These are phyloP conservation scores for Pinna nobilis DNA, from an alignment of 1,140 invertebrate species.

Conservation along the genomic window DNA sequence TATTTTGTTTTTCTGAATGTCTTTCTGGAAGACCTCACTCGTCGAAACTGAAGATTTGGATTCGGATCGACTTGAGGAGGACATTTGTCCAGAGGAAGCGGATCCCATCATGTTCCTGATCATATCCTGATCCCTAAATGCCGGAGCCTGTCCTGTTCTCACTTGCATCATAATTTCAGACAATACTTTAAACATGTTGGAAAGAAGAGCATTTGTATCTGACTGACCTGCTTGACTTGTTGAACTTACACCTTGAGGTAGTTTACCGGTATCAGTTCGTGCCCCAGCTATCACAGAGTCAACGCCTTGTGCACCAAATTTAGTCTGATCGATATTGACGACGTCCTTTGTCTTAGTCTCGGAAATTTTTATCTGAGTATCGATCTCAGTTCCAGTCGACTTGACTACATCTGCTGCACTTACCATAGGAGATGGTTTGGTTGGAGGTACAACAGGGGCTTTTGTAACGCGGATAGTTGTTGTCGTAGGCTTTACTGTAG, in stretches of 20 bases:
- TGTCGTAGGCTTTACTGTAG: background rate
- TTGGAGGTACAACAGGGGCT: background rate
- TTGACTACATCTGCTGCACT: background rate
- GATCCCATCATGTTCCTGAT: background rate
- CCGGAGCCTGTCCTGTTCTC: background rate
- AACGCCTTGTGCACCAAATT: too few species aligned
- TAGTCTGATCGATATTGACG: too few species aligned
- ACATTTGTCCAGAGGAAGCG: background rate
- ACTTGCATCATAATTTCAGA: conserved; percentile 21
- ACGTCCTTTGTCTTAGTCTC: too few species aligned
- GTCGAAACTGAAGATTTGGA: conserved; percentile 3
- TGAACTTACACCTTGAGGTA: too few species aligned
- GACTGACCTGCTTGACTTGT: too few species aligned
- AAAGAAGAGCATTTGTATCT: conserved; percentile 7
- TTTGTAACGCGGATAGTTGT: conserved; percentile 1
- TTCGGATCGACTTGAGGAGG: background rate
- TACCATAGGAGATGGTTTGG: background rate
- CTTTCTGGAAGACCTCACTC: conserved; percentile 12
- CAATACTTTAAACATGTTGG: conserved; percentile 14
- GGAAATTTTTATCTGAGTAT: too few species aligned
- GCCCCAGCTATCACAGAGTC: too few species aligned
- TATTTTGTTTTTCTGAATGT: conserved; percentile 7
- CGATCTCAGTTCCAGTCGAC: too few species aligned
- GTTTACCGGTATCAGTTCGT: too few species aligned
- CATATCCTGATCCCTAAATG: background rate